Evolutionary conservation across 1,140 invertebrate species (phyloP), one percentile per base, ranked within the genome.

Genomic region (Hyphantria cunea): DNA sequence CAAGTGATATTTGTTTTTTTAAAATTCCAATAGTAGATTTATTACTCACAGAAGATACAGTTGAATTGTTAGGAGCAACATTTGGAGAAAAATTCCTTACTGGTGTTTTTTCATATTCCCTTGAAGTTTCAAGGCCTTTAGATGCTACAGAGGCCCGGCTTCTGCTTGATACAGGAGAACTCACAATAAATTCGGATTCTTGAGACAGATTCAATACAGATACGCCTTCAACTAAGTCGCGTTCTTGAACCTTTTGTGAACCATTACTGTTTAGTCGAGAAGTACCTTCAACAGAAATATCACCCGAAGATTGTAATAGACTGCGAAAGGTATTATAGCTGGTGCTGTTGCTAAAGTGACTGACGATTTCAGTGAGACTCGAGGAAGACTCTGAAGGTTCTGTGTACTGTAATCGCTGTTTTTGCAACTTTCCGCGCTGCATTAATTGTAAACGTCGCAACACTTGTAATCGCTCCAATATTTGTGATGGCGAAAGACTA

Each of bases 251-350:
- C 60, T 76, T 78, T 51, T 47, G 70, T 8, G 67, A 66, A 11
- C 64, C 45, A 64, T 64, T 62, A 11, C 34, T 65, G 7, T 69
- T 58, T 0, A 34, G 10, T 0, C 63, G 62, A 31, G 77, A 70
- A 7, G 69, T 69, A 39, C 14, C 60, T 14, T 84, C 80, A 34
- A 71, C 72, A 4, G 68, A 62, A 58, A 48, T 69, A 60, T 78
- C 78, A 45, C 68, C 55, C 9, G 79, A 49, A 41, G 78, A 80
- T 34, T 87, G 73, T 31, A 90, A 67, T 66, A 90, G 79, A 61
- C 79, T 84, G 14, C 74, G 75, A 67, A 90, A 90, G 12, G 85
- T 88, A 51, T 86, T 87, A 60, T 88, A 89, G 66, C 80, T 88
- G 0, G 86, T 89, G 41, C 79, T 88, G 42, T 86, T 85, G 61